phyloP scores from a whole-genome alignment of 2,797 vertebrate genomes.

The Neostethus bicornis region DNA sequence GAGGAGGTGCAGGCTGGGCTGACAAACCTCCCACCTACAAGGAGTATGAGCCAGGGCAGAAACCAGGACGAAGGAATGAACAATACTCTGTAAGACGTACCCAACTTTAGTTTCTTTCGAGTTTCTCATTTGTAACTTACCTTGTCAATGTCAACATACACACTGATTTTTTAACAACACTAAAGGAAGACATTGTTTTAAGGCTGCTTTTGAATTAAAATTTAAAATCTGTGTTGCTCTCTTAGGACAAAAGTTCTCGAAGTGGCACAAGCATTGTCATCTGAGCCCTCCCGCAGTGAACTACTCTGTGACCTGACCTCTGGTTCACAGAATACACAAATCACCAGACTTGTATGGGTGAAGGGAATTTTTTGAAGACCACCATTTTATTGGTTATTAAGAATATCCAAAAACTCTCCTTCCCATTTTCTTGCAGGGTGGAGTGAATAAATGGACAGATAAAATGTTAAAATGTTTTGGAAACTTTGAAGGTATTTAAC shows the following conservation, averaged over 20 bases:
- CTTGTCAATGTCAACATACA: slow-evolving; percentile 15
- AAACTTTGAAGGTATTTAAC: not conserved
- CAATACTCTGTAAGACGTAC: slow-evolving; percentile 85
- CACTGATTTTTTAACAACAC: slow-evolving; percentile 3
- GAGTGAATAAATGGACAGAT: not conserved
- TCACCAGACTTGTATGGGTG: slow-evolving; percentile 25
- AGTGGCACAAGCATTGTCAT: slow-evolving; percentile 90
- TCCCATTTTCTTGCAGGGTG: not conserved
- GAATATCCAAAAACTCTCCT: not conserved
- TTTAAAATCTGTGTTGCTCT: slow-evolving; percentile 66
- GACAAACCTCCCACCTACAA: slow-evolving; percentile 91
- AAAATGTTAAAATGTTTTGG: slow-evolving; percentile 2
- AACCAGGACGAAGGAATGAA: slow-evolving; percentile 71
- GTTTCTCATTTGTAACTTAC: not conserved
- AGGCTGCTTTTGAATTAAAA: slow-evolving; percentile 26
- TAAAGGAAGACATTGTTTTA: not conserved
- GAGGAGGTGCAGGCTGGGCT: slow-evolving; percentile 66
- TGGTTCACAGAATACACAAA: slow-evolving; percentile 32
- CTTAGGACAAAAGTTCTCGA: slow-evolving; percentile 89
- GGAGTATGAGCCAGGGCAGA: slow-evolving; percentile 79
- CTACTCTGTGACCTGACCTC: slow-evolving; percentile 44
- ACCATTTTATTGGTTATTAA: slow-evolving; percentile 1
- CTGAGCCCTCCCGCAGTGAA: slow-evolving; percentile 60
- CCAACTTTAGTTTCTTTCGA: slow-evolving; percentile 41
- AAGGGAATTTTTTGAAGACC: slow-evolving; percentile 27